Conservation (phyloP, 2,113 vertebrate species). For the Daboia siamensis region DNA sequence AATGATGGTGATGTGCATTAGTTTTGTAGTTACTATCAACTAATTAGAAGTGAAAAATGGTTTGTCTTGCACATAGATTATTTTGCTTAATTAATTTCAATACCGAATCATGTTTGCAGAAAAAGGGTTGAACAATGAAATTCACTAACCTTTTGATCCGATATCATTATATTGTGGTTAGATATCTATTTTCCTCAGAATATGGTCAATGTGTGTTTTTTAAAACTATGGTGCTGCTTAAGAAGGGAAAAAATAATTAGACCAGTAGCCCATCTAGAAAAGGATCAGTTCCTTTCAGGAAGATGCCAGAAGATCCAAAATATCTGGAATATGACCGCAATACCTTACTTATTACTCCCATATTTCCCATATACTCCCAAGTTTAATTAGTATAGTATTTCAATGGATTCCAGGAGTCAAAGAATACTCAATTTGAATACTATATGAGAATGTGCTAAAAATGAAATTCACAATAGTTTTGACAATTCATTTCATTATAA, state of each 20-base stretch:
- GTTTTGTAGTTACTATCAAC: slow-evolving; percentile 2
- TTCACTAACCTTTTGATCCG: neutral
- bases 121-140: neutral
- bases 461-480: slow-evolving; percentile 12
- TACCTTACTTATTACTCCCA: neutral
- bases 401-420: slow-evolving; percentile 7
- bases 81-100: neutral
- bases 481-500: slow-evolving; percentile 9
- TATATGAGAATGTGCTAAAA: slow-evolving; percentile 17
- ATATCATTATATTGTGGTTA: neutral
- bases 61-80: neutral
- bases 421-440: slow-evolving; percentile 4
- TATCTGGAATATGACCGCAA: neutral
- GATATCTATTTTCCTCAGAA: neutral
- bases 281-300: neutral
- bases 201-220: neutral
- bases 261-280: neutral
- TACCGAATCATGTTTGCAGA: neutral
- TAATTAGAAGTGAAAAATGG: neutral
- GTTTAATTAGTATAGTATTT: slow-evolving; percentile 14
- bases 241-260: neutral
- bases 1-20: neutral
- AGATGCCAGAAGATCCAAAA: neutral
- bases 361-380: neutral
- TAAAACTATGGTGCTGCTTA: neutral